Base-by-base conservation (phyloP, 2,888 invertebrate species). In the Pristionchus fissidentatus region DNA sequence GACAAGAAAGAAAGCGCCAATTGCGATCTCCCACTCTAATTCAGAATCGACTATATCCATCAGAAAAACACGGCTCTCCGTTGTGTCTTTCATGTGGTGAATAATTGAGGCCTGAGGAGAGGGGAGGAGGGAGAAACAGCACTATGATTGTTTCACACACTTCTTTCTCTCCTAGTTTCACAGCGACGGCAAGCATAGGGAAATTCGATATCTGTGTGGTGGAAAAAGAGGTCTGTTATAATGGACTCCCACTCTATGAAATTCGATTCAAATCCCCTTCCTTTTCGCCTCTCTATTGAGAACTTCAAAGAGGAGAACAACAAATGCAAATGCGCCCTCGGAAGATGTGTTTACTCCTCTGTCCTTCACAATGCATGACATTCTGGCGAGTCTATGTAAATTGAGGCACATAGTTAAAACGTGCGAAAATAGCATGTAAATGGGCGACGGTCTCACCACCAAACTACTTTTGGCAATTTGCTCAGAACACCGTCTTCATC, bases 61-160 rank as follows among this genome's bases (percentile, higher is more conserved):
- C 60, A 55, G 13, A 8, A 13, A 55, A 55, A 13, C 15, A n/a
- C 55, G n/a, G 15, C 55, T 13, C n/a, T 46, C 46, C 46, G 15
- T 46, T 46, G 46, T 46, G 7, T 41, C 70, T 70, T 41, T 70
- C 70, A 41, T 13, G n/a, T 10, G 8, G 41, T 70, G 70, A 70
- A 41, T 70, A 70, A 70, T 70, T 70, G 26, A 43, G 38, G 8
- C 38, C 62, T 66, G 7, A 38, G 38, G 41, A n/a, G 22, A 70
- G 38, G 41, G n/a, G 43, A 41, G 41, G 1, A 26, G 43, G 29
- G 38, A 70, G 43, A 70, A 43, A 70, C n/a, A 70, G n/a, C 70
- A 22, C 70, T n/a, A 70, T n/a, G n/a, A n/a, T 70, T 70, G 70
- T 70, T 70, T 70, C 41, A 70, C 43, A 66, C 29, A 41, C 70